A percentile compares a stretch with the other conserved stretches of the same genome.
phyloP scores from a whole-genome alignment of 2,113 vertebrate genomes.

The Amia ocellicauda region DNA sequence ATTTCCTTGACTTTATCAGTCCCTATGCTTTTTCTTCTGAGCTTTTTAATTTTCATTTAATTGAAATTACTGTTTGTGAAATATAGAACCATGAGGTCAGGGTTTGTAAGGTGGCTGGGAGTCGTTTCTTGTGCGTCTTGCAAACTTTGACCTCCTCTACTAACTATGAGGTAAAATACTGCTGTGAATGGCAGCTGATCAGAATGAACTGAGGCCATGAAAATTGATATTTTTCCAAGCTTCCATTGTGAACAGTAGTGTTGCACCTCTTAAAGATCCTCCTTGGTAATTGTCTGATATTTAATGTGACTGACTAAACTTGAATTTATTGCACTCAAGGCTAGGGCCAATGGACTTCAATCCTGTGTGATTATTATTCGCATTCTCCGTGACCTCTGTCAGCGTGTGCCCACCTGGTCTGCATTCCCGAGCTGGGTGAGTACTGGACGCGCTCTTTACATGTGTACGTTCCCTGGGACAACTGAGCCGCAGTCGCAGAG shows the following conservation, averaged over 20 bases:
- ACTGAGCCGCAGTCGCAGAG: too few species aligned
- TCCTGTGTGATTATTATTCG: constrained; percentile 98
- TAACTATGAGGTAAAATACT: constrained; percentile 93
- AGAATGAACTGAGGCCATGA: constrained; percentile 41
- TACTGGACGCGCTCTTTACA: constrained; percentile 25
- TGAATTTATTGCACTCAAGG: constrained; percentile 91
- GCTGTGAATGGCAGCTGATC: constrained; percentile 92
- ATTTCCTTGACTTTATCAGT: constrained; percentile 86
- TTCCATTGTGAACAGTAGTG: constrained; percentile 92
- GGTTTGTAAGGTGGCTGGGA: constrained; percentile 89
- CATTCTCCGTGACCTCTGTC: constrained; percentile 95
- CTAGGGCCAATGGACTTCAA: constrained; percentile 98
- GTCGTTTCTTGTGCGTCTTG: constrained; percentile 86
- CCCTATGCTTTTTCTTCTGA: constrained; percentile 78
- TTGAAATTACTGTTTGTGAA: constrained; percentile 70
- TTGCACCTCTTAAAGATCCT: constrained; percentile 78
- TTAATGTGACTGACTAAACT: constrained; percentile 61
- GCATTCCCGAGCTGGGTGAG: constrained; percentile 96
- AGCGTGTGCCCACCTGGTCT: constrained; percentile 93
- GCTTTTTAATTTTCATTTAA: constrained; percentile 72
- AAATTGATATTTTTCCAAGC: constrained; percentile 67
- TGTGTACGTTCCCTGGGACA: too few species aligned
- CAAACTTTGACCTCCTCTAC: constrained; percentile 88
- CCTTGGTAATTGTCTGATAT: constrained; percentile 48
- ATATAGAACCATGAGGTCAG: constrained; percentile 67